phyloP scores from a whole-genome alignment of 1,140 invertebrate genomes.

The Panagrolaimus sp. region DNA sequence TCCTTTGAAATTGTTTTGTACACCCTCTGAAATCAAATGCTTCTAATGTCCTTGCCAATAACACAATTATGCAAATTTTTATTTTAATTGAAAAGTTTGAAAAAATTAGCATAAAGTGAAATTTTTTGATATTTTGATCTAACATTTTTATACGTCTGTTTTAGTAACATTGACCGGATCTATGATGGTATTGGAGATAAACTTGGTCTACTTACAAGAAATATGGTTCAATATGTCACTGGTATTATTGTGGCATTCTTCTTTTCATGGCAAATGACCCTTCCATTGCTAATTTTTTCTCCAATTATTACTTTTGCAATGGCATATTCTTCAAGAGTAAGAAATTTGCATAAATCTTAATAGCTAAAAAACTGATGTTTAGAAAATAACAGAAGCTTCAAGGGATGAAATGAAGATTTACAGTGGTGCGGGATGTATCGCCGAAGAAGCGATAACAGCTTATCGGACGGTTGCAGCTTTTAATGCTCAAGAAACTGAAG shows the following conservation, averaged over 20 bases:
- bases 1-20: too few species aligned
- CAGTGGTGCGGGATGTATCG: conserved; percentile 71
- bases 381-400: conserved; percentile 60
- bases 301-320: conserved; percentile 36
- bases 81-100: too few species aligned
- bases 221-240: conserved; percentile 36
- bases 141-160: neutral
- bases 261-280: conserved; percentile 42
- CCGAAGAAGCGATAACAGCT: conserved; percentile 72
- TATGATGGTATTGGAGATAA: conserved; percentile 84
- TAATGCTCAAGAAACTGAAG: conserved; percentile 71
- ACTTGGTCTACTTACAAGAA: conserved; percentile 71
- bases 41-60: too few species aligned
- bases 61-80: too few species aligned
- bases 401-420: conserved; percentile 73
- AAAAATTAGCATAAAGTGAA: too few species aligned
- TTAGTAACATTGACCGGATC: conserved; percentile 79
- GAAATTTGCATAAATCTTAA: too few species aligned
- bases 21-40: too few species aligned
- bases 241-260: conserved; percentile 44
- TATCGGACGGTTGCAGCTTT: conserved; percentile 76
- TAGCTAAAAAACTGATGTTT: neutral
- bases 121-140: too few species aligned
- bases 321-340: conserved; percentile 25
- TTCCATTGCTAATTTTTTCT: conserved; percentile 41